Evolutionary conservation across 2,888 invertebrate genomes (phyloP), one percentile per base, ranked within the genome.

Genomic region (Erynnis tages): DNA sequence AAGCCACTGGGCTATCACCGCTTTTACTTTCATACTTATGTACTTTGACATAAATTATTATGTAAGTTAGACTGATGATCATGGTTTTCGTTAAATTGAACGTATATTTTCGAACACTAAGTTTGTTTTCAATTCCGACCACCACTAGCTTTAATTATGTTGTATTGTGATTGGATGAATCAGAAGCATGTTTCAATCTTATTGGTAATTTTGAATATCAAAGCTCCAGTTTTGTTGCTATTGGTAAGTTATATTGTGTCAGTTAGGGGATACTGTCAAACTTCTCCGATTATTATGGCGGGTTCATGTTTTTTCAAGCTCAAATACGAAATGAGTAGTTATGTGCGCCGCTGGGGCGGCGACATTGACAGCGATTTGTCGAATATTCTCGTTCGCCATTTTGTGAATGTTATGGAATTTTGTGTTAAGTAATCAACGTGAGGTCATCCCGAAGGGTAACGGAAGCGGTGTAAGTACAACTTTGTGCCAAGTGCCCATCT

Each of bases 321-420:
- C 77, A 82, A 82, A 82, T 78, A 79, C 79, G 84, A 88, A 88
- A 87, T 83, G 82, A 83, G 80, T 82, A 75, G 80, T 72, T 82
- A 82, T 83, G 82, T 86, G 82, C 82, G 84, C 82, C 78, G 82
- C 76, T 71, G 74, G 73, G 76, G 80, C 81, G 79, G 82, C 83
- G 87, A 86, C 86, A 79, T 82, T 88, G 86, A 86, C 86, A 85
- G 85, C 79, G 75, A 76, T 78, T 85, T 79, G 81, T 82, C 77
- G 80, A 79, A 80, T 82, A 84, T 76, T 81, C 71, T 79, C 76
- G 74, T 85, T 78, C 88, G 89, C 89, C 88, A 89, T 90, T 88
- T 90, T 89, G 88, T 86, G 67, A 74, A 76, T 76, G 74, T 72
- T 69, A 73, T 78, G 76, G 78, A 75, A 79, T 82, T 79, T 77